Evolutionary conservation across 2,888 invertebrate species (phyloP).

Genomic region (Bellardia pandia): DNA sequence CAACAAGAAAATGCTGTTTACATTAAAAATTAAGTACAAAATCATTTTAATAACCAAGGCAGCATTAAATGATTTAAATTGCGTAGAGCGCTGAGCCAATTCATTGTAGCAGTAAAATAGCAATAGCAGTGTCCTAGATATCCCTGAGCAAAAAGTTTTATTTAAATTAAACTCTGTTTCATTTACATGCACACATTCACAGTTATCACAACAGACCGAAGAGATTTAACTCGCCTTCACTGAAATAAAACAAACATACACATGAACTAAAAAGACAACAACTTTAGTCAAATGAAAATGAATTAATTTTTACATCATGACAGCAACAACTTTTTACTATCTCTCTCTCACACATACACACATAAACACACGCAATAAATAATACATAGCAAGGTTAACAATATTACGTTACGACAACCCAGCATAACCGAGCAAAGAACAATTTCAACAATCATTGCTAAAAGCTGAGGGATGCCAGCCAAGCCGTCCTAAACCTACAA

Average conservation of each 20-base stretch:
- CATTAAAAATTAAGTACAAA: constrained; percentile 47
- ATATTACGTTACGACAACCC: constrained; percentile 35
- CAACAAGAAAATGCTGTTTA: constrained; percentile 46
- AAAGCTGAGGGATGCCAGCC: constrained; percentile 7
- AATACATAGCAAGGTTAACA: constrained; percentile 51
- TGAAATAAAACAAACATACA: neutral
- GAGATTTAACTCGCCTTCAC: neutral
- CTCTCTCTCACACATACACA: neutral
- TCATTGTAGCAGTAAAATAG: neutral
- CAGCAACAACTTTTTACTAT: constrained; percentile 6
- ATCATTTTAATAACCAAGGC: constrained; percentile 43
- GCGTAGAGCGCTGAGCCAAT: constrained; percentile 3
- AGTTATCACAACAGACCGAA: neutral
- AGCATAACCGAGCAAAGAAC: constrained; percentile 1
- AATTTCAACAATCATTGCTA: neutral
- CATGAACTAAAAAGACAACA: neutral
- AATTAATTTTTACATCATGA: constrained; percentile 10
- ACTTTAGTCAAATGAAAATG: constrained; percentile 41
- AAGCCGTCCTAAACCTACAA: neutral
- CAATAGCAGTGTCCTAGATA: constrained; percentile 20
- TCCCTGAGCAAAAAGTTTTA: constrained; percentile 18
- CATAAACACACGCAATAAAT: neutral
- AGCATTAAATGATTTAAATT: constrained; percentile 43
- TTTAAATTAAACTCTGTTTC: constrained; percentile 30
- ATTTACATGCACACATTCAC: neutral